These are phyloP conservation scores for Hylyphantes graminicola DNA, from an alignment of 1,140 invertebrate genomes.

Conservation along the genomic window DNA sequence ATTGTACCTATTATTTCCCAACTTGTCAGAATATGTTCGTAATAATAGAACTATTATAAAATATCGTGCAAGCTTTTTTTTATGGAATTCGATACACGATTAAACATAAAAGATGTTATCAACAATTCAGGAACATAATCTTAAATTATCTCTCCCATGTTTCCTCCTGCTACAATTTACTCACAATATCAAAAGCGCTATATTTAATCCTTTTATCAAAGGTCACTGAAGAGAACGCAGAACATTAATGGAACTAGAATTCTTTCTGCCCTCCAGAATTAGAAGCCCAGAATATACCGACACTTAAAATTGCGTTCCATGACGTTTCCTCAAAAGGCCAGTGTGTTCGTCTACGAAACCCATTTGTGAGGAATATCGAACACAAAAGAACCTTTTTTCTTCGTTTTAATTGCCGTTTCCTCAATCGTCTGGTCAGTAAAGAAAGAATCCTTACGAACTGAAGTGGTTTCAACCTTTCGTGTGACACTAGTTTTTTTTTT, in stretches of 20 bases:
- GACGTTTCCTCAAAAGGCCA: conserved; percentile 24
- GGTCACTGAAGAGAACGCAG: neutral
- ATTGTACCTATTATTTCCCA: no score
- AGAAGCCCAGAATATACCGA: neutral
- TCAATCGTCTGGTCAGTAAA: conserved; percentile 9
- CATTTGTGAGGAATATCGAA: conserved; percentile 6
- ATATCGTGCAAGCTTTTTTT: no score
- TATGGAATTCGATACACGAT: no score
- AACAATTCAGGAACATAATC: no score
- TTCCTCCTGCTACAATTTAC: no score
- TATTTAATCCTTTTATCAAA: conserved; percentile 9
- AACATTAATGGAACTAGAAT: conserved; percentile 21
- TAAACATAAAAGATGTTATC: no score
- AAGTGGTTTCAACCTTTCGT: conserved; percentile 9
- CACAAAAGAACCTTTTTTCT: conserved; percentile 27
- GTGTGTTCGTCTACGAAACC: neutral
- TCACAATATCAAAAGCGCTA: neutral
- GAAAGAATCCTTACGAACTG: conserved; percentile 10
- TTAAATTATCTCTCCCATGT: no score
- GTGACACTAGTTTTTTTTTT: conserved; percentile 11
- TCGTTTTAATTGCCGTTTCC: conserved; percentile 15
- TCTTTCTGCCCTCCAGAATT: conserved; percentile 15
- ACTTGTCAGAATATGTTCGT: no score
- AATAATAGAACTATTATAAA: no score
- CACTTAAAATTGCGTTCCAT: conserved; percentile 14